Percentiles rank a stretch among this genome's conserved stretches.
Conservation (phyloP, 2,113 vertebrate species). For the Pao palembangensis region DNA sequence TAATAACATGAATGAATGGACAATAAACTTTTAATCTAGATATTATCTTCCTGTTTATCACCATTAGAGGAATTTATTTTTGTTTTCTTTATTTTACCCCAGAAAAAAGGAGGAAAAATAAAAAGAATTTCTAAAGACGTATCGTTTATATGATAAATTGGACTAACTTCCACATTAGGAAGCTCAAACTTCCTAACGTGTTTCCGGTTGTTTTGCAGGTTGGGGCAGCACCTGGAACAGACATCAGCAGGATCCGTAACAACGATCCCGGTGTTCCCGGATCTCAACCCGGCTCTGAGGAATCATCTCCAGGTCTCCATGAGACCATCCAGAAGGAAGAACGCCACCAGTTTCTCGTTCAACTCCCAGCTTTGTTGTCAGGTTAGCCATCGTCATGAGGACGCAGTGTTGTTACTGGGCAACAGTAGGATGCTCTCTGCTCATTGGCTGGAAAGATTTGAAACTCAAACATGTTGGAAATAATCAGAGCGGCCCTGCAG, state of each 20-base stretch:
- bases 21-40: no score
- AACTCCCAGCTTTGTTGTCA: background rate
- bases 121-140: no score
- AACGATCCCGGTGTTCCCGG: no score
- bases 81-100: background rate
- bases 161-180: no score
- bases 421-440: background rate
- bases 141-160: background rate
- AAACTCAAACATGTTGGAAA: background rate
- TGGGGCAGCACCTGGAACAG: slow-evolving; percentile 71
- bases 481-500: background rate
- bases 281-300: no score
- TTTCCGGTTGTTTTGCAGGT: slow-evolving; percentile 63
- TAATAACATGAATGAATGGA: no score
- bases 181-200: slow-evolving; percentile 34
- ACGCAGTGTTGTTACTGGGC: background rate
- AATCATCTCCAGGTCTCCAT: no score
- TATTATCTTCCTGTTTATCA: no score
- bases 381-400: background rate
- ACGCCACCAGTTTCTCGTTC: background rate
- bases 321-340: background rate
- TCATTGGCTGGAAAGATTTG: background rate
- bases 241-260: slow-evolving; percentile 34
- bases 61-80: no score
- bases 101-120: background rate